phyloP scores from a whole-genome alignment of 2,888 invertebrate species.

The Thymelicus lineola region DNA sequence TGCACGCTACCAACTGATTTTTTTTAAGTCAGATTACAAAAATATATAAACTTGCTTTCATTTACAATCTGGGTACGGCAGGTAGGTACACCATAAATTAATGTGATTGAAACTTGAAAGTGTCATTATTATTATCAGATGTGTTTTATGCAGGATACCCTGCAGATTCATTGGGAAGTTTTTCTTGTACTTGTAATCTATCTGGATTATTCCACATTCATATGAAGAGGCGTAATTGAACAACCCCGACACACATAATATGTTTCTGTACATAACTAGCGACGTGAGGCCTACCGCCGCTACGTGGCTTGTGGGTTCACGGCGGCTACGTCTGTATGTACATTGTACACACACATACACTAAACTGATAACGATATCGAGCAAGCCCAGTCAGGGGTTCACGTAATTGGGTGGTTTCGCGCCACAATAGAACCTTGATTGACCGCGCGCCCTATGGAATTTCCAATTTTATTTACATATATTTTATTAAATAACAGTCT shows the following conservation, averaged over 20 bases:
- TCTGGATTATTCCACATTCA: too few species aligned
- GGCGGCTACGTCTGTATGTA: background rate
- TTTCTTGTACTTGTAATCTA: too few species aligned
- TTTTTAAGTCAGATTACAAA: too few species aligned
- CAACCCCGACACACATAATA: background rate
- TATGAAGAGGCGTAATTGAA: too few species aligned
- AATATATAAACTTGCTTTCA: too few species aligned
- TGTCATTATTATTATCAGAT: too few species aligned
- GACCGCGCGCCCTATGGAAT: conserved; percentile 21
- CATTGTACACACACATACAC: background rate
- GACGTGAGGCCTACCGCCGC: background rate
- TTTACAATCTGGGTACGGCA: too few species aligned
- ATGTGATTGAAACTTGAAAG: too few species aligned
- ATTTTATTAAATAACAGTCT: conserved; percentile 25
- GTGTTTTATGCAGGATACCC: too few species aligned
- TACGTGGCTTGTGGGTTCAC: background rate
- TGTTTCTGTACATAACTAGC: background rate
- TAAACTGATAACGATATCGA: background rate
- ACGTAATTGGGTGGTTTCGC: conserved; percentile 34
- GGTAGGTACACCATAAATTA: too few species aligned
- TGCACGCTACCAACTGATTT: too few species aligned
- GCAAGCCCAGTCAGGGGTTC: conserved; percentile 4
- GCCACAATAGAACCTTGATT: conserved; percentile 35
- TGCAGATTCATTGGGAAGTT: too few species aligned
- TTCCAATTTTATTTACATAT: conserved; percentile 27